phyloP scores from a whole-genome alignment of 2,888 invertebrate genomes.

The Octonoba sinensis region DNA sequence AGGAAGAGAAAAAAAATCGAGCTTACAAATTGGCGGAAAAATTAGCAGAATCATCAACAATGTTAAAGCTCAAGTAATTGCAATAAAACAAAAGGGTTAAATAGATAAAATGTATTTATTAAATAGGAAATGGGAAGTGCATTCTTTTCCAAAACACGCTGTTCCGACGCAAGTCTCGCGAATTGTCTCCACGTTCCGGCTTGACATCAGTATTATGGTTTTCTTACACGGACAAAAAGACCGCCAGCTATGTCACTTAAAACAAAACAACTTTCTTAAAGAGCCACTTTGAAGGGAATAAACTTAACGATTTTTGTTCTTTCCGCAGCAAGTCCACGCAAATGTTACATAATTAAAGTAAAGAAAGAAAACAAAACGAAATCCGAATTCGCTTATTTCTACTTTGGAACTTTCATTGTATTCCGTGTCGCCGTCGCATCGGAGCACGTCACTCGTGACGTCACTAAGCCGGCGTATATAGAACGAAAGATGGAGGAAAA shows the following conservation, averaged over 20 bases:
- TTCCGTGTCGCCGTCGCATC: conserved; percentile 5
- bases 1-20: too few species aligned
- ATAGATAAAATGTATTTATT: background rate
- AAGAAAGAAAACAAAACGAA: background rate
- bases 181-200: too few species aligned
- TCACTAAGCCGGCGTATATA: conserved; percentile 49
- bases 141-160: too few species aligned
- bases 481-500: conserved; percentile 36
- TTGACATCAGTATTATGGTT: conserved; percentile 7
- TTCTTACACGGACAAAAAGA: conserved; percentile 28
- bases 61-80: too few species aligned
- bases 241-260: background rate
- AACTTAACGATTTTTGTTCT: background rate
- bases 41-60: too few species aligned
- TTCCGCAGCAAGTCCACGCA: background rate
- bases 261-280: background rate
- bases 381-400: background rate
- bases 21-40: too few species aligned
- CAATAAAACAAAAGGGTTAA: background rate
- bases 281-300: too few species aligned
- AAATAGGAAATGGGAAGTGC: conserved; percentile 7
- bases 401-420: background rate
- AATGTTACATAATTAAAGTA: background rate
- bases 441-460: conserved; percentile 43
- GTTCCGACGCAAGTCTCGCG: too few species aligned